These are phyloP conservation scores for Corythoichthys intestinalis DNA, from an alignment of 2,113 vertebrate species.

Conservation along the genomic window DNA sequence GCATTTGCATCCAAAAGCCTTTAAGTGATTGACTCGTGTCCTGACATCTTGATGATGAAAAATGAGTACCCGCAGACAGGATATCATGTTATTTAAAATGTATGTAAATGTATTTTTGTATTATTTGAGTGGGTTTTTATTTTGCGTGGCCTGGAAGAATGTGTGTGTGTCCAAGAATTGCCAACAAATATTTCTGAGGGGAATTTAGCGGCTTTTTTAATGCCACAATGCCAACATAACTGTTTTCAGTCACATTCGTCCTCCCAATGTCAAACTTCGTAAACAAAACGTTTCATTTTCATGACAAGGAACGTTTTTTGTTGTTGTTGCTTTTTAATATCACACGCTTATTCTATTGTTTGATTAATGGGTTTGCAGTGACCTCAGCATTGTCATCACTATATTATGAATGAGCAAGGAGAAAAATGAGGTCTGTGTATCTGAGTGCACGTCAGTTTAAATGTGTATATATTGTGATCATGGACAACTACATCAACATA, in stretches of 20 bases:
- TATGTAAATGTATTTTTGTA: neutral
- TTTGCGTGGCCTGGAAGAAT: conserved; percentile 5
- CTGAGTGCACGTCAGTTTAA: neutral
- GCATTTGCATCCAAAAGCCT: neutral
- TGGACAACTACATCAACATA: conserved; percentile 13
- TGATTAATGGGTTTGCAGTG: conserved; percentile 65
- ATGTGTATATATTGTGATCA: conserved; percentile 5
- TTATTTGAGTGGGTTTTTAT: neutral
- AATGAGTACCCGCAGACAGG: too few species aligned
- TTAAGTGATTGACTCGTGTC: neutral
- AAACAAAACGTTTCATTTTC: conserved; percentile 11
- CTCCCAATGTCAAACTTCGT: conserved; percentile 24
- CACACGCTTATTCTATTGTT: conserved; percentile 63
- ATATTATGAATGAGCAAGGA: conserved; percentile 61
- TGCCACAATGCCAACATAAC: conserved; percentile 33
- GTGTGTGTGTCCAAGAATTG: neutral
- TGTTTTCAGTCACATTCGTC: conserved; percentile 41
- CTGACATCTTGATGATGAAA: too few species aligned
- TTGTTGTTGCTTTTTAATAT: conserved; percentile 54
- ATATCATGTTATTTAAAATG: conserved; percentile 4
- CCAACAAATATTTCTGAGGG: conserved; percentile 15
- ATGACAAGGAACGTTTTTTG: conserved; percentile 16
- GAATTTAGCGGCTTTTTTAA: conserved; percentile 22
- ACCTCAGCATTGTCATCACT: conserved; percentile 53
- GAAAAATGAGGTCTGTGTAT: conserved; percentile 29